Evolutionary conservation across 35 echinoderm and acorn worm genomes (phyloP).

Genomic region (Patiria miniata): DNA sequence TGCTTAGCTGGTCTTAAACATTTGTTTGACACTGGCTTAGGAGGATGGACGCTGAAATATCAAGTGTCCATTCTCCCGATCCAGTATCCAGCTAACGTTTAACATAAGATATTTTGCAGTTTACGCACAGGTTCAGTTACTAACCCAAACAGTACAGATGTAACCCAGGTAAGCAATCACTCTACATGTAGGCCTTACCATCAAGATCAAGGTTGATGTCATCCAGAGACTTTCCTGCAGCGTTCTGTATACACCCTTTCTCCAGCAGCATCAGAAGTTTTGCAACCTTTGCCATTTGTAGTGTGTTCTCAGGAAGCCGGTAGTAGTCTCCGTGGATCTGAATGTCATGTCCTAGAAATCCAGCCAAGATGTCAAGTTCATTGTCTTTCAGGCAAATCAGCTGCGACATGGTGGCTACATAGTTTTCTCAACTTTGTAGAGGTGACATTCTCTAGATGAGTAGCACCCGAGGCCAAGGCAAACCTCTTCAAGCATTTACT

Average conservation of each 20-base stretch:
- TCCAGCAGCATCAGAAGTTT: constrained; percentile 63
- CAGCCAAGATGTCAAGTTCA: constrained; percentile 75
- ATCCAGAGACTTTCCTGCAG: constrained; percentile 50
- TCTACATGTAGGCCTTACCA: too few species aligned
- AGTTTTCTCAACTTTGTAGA: constrained; percentile 69
- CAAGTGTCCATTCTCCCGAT: too few species aligned
- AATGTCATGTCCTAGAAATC: constrained; percentile 75
- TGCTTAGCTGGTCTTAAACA: too few species aligned
- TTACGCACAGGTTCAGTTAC: too few species aligned
- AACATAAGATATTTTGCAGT: too few species aligned
- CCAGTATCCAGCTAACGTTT: too few species aligned
- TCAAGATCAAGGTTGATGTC: constrained; percentile 50
- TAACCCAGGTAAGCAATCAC: too few species aligned
- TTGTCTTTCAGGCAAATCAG: constrained; percentile 69
- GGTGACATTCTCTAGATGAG: constrained; percentile 40
- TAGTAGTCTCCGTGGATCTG: constrained; percentile 59
- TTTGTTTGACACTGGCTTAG: too few species aligned
- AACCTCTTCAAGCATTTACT: constrained; percentile 32
- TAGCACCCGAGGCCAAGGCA: constrained; percentile 28
- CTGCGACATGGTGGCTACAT: constrained; percentile 70
- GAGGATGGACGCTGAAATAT: too few species aligned
- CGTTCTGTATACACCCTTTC: constrained; percentile 35
- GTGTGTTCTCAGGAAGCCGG: constrained; percentile 53
- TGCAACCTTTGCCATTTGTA: constrained; percentile 74
- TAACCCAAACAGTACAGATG: too few species aligned